These are phyloP conservation scores for Scolopax rusticola DNA, from an alignment of 2,797 vertebrate genomes.

Conservation along the genomic window DNA sequence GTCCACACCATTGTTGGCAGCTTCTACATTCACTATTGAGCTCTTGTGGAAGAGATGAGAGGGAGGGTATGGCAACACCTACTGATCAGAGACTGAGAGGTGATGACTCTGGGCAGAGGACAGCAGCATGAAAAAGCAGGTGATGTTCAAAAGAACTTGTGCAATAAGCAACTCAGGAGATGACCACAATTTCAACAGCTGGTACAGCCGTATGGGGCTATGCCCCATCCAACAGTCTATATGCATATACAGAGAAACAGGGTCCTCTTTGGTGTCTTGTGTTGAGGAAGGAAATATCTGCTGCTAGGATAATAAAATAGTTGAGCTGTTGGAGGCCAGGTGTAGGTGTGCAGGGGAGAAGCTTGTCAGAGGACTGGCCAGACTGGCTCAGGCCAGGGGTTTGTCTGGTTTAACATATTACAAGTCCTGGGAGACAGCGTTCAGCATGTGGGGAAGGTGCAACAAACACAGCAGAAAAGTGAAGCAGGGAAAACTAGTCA, in stretches of 20 bases:
- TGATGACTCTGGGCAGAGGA: background rate
- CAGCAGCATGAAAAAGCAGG: background rate
- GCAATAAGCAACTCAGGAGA: background rate
- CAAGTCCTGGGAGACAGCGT: too few relatives aligned
- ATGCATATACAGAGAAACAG: background rate
- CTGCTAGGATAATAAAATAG: background rate
- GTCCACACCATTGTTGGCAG: background rate
- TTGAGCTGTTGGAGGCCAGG: background rate
- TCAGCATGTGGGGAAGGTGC: background rate
- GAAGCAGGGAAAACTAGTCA: background rate
- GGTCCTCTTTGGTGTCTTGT: background rate
- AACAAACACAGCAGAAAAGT: background rate
- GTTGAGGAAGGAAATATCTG: background rate
- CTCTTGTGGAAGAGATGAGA: background rate
- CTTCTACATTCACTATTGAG: fast-evolving
- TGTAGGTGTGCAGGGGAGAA: background rate
- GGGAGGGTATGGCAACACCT: background rate
- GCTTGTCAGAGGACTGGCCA: background rate
- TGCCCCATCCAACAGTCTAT: background rate
- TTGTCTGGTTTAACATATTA: background rate
- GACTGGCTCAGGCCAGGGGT: background rate
- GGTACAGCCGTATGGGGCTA: background rate
- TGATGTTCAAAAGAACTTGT: background rate
- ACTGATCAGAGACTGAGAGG: background rate
- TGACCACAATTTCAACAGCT: background rate